phyloP scores from a whole-genome alignment of 2,888 invertebrate genomes.

The Thera britannica region DNA sequence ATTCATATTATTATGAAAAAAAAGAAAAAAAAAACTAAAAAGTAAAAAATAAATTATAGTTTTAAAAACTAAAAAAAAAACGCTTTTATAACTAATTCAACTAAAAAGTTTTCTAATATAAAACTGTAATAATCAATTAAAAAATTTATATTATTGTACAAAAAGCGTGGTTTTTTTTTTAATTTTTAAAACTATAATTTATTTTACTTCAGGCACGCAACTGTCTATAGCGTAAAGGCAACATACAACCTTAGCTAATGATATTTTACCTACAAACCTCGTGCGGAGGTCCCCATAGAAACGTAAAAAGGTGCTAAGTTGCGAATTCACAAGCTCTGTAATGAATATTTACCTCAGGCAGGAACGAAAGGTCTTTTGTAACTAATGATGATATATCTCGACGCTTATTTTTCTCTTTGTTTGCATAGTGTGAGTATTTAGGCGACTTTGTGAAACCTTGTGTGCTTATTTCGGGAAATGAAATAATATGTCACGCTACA shows the following conservation, averaged over 20 bases:
- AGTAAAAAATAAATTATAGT: no score
- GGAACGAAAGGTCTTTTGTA: constrained; percentile 24
- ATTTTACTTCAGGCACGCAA: no score
- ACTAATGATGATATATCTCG: constrained; percentile 29
- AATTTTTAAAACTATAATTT: no score
- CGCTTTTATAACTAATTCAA: no score
- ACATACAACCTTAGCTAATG: background rate
- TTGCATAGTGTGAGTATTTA: constrained; percentile 31
- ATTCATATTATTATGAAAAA: no score
- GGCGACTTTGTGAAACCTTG: constrained; percentile 5
- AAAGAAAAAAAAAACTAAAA: no score
- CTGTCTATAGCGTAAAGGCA: background rate
- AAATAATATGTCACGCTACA: constrained; percentile 1
- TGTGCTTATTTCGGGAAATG: constrained; percentile 22
- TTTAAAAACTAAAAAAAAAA: no score
- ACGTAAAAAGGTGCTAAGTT: constrained; percentile 10
- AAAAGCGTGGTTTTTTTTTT: no score
- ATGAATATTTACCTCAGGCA: constrained; percentile 32
- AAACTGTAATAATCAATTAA: no score
- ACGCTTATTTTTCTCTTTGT: constrained; percentile 29
- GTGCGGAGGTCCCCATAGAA: background rate
- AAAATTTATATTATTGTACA: no score
- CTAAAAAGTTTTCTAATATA: no score
- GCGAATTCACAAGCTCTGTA: constrained; percentile 18
- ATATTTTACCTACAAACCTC: background rate